Percentiles rank a stretch among this genome's conserved stretches.
These are phyloP conservation scores for Xylocopa sonorina DNA, from an alignment of 1,140 invertebrate species.

Conservation along the genomic window DNA sequence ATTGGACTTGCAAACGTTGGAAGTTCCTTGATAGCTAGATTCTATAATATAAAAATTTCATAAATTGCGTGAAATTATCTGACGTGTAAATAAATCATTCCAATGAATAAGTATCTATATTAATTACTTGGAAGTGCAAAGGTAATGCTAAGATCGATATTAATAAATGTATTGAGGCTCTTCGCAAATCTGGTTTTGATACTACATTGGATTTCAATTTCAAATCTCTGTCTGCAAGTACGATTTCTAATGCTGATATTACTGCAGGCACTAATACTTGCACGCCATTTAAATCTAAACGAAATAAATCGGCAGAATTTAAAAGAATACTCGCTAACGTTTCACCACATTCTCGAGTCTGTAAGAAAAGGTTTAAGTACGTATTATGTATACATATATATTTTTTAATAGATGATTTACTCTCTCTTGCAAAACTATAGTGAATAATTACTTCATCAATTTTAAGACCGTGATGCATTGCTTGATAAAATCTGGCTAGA, in stretches of 20 bases:
- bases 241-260: constrained; percentile 93
- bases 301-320: constrained; percentile 91
- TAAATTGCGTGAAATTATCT: constrained; percentile 2
- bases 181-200: constrained; percentile 90
- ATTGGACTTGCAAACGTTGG: constrained; percentile 81
- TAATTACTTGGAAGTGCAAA: constrained; percentile 91
- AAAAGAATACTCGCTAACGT: constrained; percentile 90
- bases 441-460: constrained; percentile 81
- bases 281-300: constrained; percentile 96
- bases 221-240: constrained; percentile 90
- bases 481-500: constrained; percentile 96
- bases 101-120: constrained; percentile 21
- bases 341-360: constrained; percentile 86
- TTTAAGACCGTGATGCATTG: constrained; percentile 93
- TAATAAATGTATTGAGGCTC: constrained; percentile 94
- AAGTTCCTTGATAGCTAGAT: constrained; percentile 89
- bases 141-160: constrained; percentile 95
- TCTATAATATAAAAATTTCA: constrained; percentile 78
- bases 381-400: neutral
- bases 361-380: constrained; percentile 41
- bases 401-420: neutral
- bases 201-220: constrained; percentile 85
- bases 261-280: constrained; percentile 94
- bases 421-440: neutral
- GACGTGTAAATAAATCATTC: neutral